Evolutionary conservation across 37 sponge, comb jelly and placozoan species (phyloP).

Genomic region (Diacarnus erythraeanus): DNA sequence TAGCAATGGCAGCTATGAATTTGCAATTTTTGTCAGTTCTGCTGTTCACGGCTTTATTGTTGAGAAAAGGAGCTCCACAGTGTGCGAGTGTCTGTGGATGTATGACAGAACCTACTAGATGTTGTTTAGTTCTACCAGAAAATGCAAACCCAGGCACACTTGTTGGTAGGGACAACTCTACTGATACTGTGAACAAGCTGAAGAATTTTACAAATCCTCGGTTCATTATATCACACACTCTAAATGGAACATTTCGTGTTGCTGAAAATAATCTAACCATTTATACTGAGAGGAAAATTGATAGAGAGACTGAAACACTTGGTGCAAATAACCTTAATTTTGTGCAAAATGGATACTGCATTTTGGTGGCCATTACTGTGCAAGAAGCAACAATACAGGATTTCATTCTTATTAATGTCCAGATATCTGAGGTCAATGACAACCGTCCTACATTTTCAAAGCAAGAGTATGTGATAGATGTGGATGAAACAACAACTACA

Average conservation of each 20-base stretch:
- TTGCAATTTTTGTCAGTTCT: not conserved
- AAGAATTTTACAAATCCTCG: not conserved
- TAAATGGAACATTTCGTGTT: not conserved
- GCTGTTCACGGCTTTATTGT: not conserved
- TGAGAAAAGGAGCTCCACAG: not conserved
- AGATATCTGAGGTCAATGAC: slow-evolving; percentile 28
- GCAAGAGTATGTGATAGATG: not conserved
- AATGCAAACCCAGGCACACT: not conserved
- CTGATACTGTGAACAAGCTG: too few relatives aligned
- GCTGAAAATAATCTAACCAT: not conserved
- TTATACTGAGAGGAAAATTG: not conserved
- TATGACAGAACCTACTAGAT: not conserved
- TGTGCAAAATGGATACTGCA: not conserved
- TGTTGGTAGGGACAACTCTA: not conserved
- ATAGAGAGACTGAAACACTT: slow-evolving; percentile 1
- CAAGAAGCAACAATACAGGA: not conserved
- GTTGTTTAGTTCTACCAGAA: not conserved
- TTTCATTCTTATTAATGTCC: not conserved
- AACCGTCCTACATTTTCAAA: not conserved
- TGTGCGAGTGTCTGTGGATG: not conserved
- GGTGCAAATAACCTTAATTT: too few relatives aligned
- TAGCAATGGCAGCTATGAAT: too few relatives aligned
- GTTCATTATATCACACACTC: not conserved
- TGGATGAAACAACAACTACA: not conserved
- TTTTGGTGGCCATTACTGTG: not conserved